Evolutionary conservation across 2,797 vertebrate genomes (phyloP).

Genomic region (Anomalospiza imberbis): DNA sequence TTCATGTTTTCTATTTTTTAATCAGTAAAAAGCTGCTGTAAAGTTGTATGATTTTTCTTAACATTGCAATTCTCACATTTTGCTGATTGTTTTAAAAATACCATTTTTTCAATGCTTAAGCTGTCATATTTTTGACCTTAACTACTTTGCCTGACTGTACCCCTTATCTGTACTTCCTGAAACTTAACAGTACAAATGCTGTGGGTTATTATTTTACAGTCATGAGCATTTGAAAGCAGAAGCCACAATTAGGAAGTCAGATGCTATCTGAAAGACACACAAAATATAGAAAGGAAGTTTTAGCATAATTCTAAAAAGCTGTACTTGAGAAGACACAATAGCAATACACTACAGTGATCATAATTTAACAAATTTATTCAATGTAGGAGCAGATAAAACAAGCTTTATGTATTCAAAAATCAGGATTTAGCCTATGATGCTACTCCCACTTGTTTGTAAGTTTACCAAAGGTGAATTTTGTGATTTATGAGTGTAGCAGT

Average conservation of each 20-base stretch:
- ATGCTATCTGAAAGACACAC: not conserved
- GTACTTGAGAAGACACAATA: not conserved
- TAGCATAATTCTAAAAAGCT: not conserved
- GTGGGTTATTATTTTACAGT: not conserved
- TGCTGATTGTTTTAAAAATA: not conserved
- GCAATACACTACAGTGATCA: not conserved
- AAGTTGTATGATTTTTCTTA: not conserved
- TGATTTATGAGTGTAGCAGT: not conserved
- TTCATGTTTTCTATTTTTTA: not conserved
- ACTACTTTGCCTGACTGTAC: not conserved
- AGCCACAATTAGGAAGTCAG: not conserved
- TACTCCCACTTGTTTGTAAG: not conserved
- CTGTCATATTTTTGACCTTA: not conserved
- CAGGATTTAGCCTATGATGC: not conserved
- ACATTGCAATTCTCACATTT: not conserved
- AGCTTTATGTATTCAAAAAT: not conserved
- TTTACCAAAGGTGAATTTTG: not conserved
- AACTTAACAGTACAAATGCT: not conserved
- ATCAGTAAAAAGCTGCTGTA: not conserved
- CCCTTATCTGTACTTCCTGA: not conserved
- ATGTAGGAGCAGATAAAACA: not conserved
- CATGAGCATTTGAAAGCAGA: not conserved
- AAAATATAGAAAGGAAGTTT: not conserved
- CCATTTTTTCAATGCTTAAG: not conserved
- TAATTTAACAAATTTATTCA: not conserved